Percentiles rank a stretch among this genome's conserved stretches.
Evolutionary conservation across 2,888 invertebrate genomes (phyloP).

Genomic region (Rhaphigaster nebulosa): DNA sequence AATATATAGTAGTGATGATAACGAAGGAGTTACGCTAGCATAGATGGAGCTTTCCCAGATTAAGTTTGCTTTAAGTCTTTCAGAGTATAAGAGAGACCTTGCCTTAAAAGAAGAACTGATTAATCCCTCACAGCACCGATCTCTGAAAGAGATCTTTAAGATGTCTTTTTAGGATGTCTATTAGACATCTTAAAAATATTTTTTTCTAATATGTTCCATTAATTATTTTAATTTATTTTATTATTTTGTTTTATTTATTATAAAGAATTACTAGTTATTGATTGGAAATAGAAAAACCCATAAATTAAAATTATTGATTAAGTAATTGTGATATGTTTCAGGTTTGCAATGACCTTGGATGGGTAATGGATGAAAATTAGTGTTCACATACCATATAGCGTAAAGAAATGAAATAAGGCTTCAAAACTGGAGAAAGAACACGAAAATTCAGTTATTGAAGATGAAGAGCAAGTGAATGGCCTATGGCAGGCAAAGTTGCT

Average conservation of each 20-base stretch:
- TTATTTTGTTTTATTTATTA: neutral
- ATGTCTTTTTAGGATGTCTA: no score
- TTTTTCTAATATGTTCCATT: neutral
- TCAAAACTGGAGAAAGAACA: conserved; percentile 85
- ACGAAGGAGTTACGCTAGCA: conserved; percentile 66
- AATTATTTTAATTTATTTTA: neutral
- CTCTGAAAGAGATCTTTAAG: no score
- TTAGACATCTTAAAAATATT: no score
- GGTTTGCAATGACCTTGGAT: conserved; percentile 81
- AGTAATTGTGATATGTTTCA: conserved; percentile 67
- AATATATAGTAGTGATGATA: no score
- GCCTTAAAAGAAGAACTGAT: conserved; percentile 77
- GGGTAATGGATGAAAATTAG: conserved; percentile 65
- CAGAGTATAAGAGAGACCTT: conserved; percentile 82
- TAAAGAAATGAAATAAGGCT: conserved; percentile 82
- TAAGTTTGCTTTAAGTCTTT: conserved; percentile 87
- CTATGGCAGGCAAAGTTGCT: conserved; percentile 66
- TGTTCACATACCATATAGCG: conserved; percentile 73
- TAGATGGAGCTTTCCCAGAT: conserved; percentile 89
- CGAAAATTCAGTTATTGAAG: conserved; percentile 91
- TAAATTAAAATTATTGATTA: neutral
- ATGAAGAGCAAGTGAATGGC: conserved; percentile 74
- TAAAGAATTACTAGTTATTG: neutral
- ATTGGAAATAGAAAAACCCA: neutral
- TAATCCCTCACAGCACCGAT: no score